Percentiles rank a stretch among this genome's conserved stretches.
Conservation (phyloP, 1,140 invertebrate genomes). For the Magallana gigas region DNA sequence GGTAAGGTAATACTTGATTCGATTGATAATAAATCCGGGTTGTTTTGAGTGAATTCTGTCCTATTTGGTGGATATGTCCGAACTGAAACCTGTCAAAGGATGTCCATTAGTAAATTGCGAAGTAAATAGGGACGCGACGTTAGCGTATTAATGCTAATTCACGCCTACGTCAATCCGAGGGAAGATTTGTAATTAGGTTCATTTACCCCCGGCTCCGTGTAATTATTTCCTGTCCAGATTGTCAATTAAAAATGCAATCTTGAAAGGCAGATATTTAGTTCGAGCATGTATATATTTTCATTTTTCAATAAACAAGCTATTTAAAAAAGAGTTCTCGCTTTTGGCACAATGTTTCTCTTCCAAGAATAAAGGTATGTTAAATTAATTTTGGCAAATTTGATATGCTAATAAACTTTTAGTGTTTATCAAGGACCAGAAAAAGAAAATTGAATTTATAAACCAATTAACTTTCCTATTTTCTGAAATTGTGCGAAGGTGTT, state of each 20-base stretch:
- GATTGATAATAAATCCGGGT: no score
- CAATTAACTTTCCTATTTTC: not conserved
- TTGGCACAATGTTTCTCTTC: not conserved
- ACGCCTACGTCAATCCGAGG: not conserved
- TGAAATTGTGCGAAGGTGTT: not conserved
- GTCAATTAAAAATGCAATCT: not conserved
- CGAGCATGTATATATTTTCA: not conserved
- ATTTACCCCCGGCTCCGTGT: not conserved
- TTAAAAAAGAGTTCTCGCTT: not conserved
- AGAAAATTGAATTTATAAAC: not conserved
- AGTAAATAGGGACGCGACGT: not conserved
- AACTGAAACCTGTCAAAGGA: no score
- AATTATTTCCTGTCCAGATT: slow-evolving; percentile 14
- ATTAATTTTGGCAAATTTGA: not conserved
- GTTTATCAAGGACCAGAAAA: not conserved
- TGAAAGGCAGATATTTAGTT: not conserved
- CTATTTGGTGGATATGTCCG: no score
- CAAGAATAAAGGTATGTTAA: not conserved
- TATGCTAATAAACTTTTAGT: not conserved
- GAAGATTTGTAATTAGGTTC: not conserved
- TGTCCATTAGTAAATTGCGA: not conserved
- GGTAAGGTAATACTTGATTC: no score
- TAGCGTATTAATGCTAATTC: not conserved
- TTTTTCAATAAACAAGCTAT: not conserved
- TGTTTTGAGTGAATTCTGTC: no score